phyloP scores from a whole-genome alignment of 2,888 invertebrate genomes.

The Drymonia ruficornis region DNA sequence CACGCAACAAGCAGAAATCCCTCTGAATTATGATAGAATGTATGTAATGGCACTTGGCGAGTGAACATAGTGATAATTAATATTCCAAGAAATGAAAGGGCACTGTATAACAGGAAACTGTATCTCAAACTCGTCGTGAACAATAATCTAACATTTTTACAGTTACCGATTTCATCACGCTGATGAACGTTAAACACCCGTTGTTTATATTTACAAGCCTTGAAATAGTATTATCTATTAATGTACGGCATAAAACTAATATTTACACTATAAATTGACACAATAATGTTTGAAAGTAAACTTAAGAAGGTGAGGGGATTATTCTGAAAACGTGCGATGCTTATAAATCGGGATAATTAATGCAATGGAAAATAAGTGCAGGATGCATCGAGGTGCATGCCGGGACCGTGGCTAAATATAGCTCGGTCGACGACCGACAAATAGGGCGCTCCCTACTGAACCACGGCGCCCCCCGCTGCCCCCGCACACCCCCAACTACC shows the following conservation, averaged over 20 bases:
- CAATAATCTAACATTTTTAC: slow-evolving; percentile 15
- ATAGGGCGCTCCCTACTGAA: slow-evolving; percentile 65
- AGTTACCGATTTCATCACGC: slow-evolving; percentile 21
- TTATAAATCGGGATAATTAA: slow-evolving; percentile 50
- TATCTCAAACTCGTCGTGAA: background rate
- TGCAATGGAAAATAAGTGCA: slow-evolving; percentile 65
- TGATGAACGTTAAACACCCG: slow-evolving; percentile 22
- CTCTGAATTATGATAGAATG: no score
- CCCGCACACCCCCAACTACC: slow-evolving; percentile 23
- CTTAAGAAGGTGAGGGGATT: slow-evolving; percentile 38
- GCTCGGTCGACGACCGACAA: slow-evolving; percentile 74
- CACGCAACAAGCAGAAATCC: no score
- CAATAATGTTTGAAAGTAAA: slow-evolving; percentile 31
- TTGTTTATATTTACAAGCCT: slow-evolving; percentile 37
- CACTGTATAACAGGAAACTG: background rate
- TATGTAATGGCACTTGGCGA: no score
- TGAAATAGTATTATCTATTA: slow-evolving; percentile 39
- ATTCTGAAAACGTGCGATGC: slow-evolving; percentile 33
- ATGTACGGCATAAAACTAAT: slow-evolving; percentile 27
- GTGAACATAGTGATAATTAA: no score
- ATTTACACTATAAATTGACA: slow-evolving; percentile 32
- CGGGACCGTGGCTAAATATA: slow-evolving; percentile 70
- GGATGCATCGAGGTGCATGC: slow-evolving; percentile 63
- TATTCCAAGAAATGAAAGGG: background rate
- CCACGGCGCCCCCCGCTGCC: slow-evolving; percentile 8